Conservation (phyloP, 2,113 vertebrate species). For the Solea solea region DNA sequence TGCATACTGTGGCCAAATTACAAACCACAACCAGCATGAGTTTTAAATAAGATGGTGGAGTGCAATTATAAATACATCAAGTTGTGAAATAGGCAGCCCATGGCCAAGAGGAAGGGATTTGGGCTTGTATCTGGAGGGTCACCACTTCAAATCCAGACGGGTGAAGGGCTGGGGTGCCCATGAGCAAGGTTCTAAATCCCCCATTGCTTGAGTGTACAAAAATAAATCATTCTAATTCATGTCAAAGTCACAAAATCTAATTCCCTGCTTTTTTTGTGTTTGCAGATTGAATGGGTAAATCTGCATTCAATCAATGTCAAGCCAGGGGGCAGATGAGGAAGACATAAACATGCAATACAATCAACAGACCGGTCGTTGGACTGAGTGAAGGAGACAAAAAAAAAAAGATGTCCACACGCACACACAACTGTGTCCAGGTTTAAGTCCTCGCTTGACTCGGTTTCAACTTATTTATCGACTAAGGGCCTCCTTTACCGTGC, state of each 20-base stretch:
- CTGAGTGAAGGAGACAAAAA: not conserved
- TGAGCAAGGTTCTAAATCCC: too few species aligned
- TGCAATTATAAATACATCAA: not conserved
- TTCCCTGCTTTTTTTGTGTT: too few species aligned
- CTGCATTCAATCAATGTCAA: constrained; percentile 45
- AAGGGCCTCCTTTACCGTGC: constrained; percentile 27
- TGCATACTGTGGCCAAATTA: not conserved
- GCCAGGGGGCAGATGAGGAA: not conserved
- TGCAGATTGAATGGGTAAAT: not conserved
- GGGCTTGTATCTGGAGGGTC: too few species aligned
- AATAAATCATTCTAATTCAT: too few species aligned
- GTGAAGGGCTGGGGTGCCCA: too few species aligned
- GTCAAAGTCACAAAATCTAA: too few species aligned
- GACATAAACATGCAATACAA: constrained; percentile 11
- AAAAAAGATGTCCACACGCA: not conserved
- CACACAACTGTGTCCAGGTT: constrained; percentile 6
- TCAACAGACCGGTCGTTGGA: not conserved
- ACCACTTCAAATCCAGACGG: too few species aligned
- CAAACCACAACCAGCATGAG: not conserved
- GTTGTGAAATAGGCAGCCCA: not conserved
- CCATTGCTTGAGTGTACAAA: too few species aligned
- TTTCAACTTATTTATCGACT: constrained; percentile 44
- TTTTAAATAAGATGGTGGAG: constrained; percentile 12
- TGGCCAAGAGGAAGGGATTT: too few species aligned
- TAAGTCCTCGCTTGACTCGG: constrained; percentile 33